Percentiles rank a stretch among this genome's conserved stretches.
These are phyloP conservation scores for Mus caroli DNA, from an alignment of 2,797 vertebrate species.

Conservation along the genomic window DNA sequence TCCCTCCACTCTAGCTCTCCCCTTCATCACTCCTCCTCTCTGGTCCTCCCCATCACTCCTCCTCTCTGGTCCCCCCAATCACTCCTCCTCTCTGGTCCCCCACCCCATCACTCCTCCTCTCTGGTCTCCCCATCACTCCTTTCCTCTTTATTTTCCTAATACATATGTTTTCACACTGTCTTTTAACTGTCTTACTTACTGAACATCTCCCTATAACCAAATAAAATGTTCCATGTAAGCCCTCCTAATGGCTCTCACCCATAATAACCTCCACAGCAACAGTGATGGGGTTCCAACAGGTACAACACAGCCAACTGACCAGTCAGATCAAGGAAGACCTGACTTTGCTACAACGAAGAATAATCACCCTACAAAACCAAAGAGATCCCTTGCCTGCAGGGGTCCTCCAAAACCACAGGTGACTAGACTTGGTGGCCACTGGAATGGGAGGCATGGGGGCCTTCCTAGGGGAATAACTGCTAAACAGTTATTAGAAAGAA, in stretches of 20 bases:
- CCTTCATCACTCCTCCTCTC: no score
- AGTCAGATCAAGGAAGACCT: not conserved
- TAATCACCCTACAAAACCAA: not conserved
- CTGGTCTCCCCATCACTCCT: not conserved
- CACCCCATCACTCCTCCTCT: not conserved
- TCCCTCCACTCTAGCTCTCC: not conserved
- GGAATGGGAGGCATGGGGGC: not conserved
- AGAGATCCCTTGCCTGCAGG: not conserved
- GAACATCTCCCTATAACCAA: not conserved
- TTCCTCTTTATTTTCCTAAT: no score
- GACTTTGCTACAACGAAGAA: not conserved
- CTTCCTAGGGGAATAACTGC: not conserved
- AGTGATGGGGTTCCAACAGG: not conserved
- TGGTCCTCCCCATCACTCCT: no score
- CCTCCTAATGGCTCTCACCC: not conserved
- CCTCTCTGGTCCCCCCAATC: not conserved
- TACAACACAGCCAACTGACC: not conserved
- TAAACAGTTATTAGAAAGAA: not conserved
- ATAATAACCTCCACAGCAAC: not conserved
- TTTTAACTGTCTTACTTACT: not conserved
- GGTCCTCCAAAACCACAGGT: not conserved
- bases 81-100: not conserved
- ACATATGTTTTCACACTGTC: not conserved
- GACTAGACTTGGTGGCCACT: not conserved
- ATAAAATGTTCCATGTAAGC: not conserved